Evolutionary conservation across 2,888 invertebrate genomes (phyloP).

Genomic region (Plagodis pulveraria): DNA sequence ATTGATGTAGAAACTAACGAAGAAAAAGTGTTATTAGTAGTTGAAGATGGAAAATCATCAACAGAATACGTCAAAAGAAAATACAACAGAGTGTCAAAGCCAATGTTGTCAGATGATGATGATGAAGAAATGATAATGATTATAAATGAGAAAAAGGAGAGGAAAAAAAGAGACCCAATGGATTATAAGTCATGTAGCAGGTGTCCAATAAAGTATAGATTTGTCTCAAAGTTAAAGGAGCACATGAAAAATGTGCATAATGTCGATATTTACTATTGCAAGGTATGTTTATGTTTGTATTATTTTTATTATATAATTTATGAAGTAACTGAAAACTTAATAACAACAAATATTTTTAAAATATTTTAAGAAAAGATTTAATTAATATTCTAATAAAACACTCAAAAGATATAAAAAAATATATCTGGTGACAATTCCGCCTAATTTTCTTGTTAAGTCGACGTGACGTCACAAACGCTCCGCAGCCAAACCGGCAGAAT

Average conservation of each 20-base stretch:
- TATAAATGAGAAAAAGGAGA: constrained; percentile 40
- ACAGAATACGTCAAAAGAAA: neutral
- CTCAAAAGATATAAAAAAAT: no score
- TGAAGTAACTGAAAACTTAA: neutral
- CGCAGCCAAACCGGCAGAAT: no score
- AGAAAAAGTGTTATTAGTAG: constrained; percentile 52
- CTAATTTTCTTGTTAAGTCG: no score
- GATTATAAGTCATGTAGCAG: constrained; percentile 55
- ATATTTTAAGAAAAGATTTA: no score
- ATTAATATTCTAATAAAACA: no score
- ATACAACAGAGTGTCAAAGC: no score
- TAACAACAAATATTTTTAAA: no score
- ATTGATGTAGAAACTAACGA: constrained; percentile 25
- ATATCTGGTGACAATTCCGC: no score
- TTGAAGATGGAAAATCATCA: constrained; percentile 52
- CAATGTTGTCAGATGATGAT: constrained; percentile 10
- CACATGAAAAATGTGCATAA: constrained; percentile 71
- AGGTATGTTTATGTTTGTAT: constrained; percentile 46
- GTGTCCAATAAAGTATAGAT: constrained; percentile 70
- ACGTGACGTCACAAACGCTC: no score
- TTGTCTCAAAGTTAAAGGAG: constrained; percentile 65
- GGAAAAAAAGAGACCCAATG: constrained; percentile 67
- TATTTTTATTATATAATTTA: neutral
- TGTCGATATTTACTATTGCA: constrained; percentile 64
- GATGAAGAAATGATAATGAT: constrained; percentile 26